phyloP scores from a whole-genome alignment of 2,888 invertebrate species.

The Agrilus mali region DNA sequence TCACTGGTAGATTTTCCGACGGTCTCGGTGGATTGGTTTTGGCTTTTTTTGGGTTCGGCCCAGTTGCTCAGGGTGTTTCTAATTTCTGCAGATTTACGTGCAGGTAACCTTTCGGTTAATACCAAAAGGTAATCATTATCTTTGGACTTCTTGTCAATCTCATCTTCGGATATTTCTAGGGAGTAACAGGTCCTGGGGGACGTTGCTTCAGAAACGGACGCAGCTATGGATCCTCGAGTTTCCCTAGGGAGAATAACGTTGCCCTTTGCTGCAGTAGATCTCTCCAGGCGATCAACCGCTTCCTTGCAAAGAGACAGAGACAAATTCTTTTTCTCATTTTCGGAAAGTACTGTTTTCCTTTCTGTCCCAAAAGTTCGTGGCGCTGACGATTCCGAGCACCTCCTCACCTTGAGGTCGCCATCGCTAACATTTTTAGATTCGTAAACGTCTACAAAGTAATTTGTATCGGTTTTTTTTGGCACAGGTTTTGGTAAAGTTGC shows the following conservation, averaged over 20 bases:
- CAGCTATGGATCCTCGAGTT: slow-evolving; percentile 47
- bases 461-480: slow-evolving; percentile 3
- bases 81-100: slow-evolving; percentile 24
- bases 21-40: slow-evolving; percentile 23
- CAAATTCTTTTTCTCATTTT: slow-evolving; percentile 59
- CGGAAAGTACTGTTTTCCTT: slow-evolving; percentile 33
- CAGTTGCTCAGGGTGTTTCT: slow-evolving; percentile 34
- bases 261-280: slow-evolving; percentile 26
- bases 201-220: slow-evolving; percentile 31
- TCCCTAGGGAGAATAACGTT: slow-evolving; percentile 38
- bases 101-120: slow-evolving; percentile 27
- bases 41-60: slow-evolving; percentile 31
- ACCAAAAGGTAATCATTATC: slow-evolving; percentile 35
- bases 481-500: slow-evolving; percentile 2
- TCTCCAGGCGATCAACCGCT: slow-evolving; percentile 48
- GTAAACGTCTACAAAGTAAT: too few relatives aligned
- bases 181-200: slow-evolving; percentile 39
- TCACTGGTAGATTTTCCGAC: slow-evolving; percentile 45
- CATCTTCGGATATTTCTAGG: slow-evolving; percentile 33
- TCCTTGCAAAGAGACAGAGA: slow-evolving; percentile 64
- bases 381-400: slow-evolving; percentile 31
- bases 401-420: slow-evolving; percentile 32
- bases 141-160: slow-evolving; percentile 14
- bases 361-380: not conserved
- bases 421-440: slow-evolving; percentile 12